Evolutionary conservation across 2,888 invertebrate genomes (phyloP).

Genomic region (Drosophila neonasuta): DNA sequence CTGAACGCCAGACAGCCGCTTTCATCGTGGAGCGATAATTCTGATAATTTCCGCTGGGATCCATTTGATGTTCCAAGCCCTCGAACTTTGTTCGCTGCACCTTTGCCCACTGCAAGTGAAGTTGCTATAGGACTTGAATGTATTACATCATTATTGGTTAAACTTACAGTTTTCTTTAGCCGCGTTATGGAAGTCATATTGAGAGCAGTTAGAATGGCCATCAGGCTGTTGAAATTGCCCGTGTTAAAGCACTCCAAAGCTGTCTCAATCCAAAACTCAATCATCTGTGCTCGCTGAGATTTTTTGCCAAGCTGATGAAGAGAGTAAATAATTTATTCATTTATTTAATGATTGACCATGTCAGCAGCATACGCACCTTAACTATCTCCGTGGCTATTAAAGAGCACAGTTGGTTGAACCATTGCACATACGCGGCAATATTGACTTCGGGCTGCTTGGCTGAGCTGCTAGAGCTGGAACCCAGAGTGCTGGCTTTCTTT

Average conservation of each 20-base stretch:
- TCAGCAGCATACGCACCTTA: slow-evolving; percentile 85
- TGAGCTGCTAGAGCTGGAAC: slow-evolving; percentile 81
- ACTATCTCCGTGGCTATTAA: slow-evolving; percentile 96
- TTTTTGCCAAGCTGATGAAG: slow-evolving; percentile 90
- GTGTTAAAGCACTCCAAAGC: slow-evolving; percentile 98
- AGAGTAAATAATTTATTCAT: slow-evolving; percentile 42
- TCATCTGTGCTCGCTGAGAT: slow-evolving; percentile 92
- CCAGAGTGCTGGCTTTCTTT: slow-evolving; percentile 86
- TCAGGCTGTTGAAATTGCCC: slow-evolving; percentile 97
- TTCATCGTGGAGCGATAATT: slow-evolving; percentile 92
- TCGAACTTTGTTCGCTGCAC: slow-evolving; percentile 91
- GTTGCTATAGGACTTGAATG: neutral
- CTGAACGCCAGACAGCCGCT: slow-evolving; percentile 90
- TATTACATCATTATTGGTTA: neutral
- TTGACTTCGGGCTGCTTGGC: slow-evolving; percentile 82
- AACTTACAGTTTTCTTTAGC: slow-evolving; percentile 94
- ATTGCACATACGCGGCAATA: slow-evolving; percentile 96
- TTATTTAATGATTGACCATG: neutral
- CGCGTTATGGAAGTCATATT: slow-evolving; percentile 96
- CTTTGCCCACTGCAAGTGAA: slow-evolving; percentile 88
- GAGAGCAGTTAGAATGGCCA: slow-evolving; percentile 97
- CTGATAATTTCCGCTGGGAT: slow-evolving; percentile 91
- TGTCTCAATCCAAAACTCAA: slow-evolving; percentile 98
- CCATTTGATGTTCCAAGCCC: slow-evolving; percentile 92
- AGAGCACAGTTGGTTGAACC: slow-evolving; percentile 97